Percentiles rank a stretch among this genome's conserved stretches.
phyloP scores from a whole-genome alignment of 1,140 invertebrate species.

The Drosophila lini region DNA sequence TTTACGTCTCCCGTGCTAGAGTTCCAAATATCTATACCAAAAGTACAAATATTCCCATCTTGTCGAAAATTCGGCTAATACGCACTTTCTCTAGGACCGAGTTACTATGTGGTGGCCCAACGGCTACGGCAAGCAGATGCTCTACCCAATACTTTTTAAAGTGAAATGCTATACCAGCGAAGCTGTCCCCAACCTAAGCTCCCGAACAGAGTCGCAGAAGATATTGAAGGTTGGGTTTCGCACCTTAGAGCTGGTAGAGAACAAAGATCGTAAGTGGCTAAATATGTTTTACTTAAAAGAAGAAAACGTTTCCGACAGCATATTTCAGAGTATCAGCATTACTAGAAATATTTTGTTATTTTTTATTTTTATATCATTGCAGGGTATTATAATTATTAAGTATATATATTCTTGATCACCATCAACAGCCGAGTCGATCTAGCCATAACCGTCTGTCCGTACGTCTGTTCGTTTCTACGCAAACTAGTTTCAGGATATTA shows the following conservation, averaged over 20 bases:
- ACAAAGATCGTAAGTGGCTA: conserved; percentile 85
- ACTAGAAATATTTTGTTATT: too few species aligned
- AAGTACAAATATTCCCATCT: conserved; percentile 19
- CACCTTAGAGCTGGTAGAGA: conserved; percentile 92
- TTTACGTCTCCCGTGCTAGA: conserved; percentile 43
- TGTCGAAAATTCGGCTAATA: not conserved
- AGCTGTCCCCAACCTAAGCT: conserved; percentile 17
- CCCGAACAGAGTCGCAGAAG: conserved; percentile 79
- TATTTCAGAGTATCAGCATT: too few species aligned
- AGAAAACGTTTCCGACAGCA: too few species aligned
- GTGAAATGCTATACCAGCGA: conserved; percentile 62
- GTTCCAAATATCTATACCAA: conserved; percentile 67
- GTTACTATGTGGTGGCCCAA: conserved; percentile 96
- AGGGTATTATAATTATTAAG: too few species aligned
- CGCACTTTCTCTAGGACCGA: conserved; percentile 35
- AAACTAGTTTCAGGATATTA: too few species aligned
- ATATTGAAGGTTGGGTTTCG: conserved; percentile 92
- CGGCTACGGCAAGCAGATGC: conserved; percentile 92
- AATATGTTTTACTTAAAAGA: not conserved
- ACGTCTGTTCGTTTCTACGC: too few species aligned
- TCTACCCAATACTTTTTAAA: conserved; percentile 89
- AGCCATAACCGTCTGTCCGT: too few species aligned
- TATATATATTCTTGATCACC: too few species aligned
- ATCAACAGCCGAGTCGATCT: too few species aligned
- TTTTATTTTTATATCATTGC: too few species aligned